phyloP scores from a whole-genome alignment of 2,888 invertebrate species.

The Ophion ellenae region DNA sequence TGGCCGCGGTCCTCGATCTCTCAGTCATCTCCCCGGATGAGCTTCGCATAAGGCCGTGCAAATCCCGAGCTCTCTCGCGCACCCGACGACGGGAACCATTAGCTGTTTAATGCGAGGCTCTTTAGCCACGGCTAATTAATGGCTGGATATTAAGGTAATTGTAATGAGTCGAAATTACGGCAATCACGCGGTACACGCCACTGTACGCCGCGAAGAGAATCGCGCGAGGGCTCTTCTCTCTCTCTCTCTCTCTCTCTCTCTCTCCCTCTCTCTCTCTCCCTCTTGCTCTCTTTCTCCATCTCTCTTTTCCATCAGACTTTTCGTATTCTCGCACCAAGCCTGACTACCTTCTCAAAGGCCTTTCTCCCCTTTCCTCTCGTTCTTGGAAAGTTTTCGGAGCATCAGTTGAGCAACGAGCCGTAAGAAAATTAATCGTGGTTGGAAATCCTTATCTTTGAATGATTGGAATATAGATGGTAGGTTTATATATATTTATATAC shows the following conservation, averaged over 20 bases:
- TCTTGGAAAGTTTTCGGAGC: constrained; percentile 62
- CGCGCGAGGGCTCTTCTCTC: constrained; percentile 28
- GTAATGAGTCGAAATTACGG: constrained; percentile 81
- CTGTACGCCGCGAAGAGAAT: constrained; percentile 67
- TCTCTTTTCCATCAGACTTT: constrained; percentile 46
- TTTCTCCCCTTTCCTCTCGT: constrained; percentile 33
- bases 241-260: constrained; percentile 14
- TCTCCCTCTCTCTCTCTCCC: constrained; percentile 4
- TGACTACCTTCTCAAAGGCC: constrained; percentile 40
- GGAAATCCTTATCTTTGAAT: constrained; percentile 48
- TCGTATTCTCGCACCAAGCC: constrained; percentile 42
- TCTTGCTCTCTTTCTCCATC: constrained; percentile 10
- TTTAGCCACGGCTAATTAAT: constrained; percentile 82
- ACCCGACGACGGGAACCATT: constrained; percentile 78
- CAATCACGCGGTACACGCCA: constrained; percentile 79
- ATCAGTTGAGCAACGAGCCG: constrained; percentile 56
- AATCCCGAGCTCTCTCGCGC: constrained; percentile 45
- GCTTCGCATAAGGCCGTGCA: constrained; percentile 37
- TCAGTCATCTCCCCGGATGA: constrained; percentile 37
- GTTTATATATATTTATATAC: not conserved
- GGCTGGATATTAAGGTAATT: constrained; percentile 82
- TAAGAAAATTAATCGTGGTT: constrained; percentile 55
- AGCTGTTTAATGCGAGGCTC: constrained; percentile 81
- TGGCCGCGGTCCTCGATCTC: constrained; percentile 55
- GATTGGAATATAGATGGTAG: constrained; percentile 43